Evolutionary conservation across 2,113 vertebrate genomes (phyloP).

Genomic region (Cricetomys ansorgei): DNA sequence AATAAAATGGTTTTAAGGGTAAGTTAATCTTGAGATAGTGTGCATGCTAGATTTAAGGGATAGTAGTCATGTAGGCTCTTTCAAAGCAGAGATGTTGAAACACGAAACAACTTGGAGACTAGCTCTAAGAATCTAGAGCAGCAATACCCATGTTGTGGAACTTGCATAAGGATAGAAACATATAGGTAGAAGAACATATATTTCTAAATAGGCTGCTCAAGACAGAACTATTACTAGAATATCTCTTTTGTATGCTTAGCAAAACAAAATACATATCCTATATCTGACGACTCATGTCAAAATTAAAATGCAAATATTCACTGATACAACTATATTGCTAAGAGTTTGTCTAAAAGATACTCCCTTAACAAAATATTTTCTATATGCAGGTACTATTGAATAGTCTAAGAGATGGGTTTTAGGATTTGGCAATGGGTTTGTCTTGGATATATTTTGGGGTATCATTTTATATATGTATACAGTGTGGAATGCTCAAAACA

Average conservation of each 20-base stretch:
- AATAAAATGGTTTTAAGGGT: neutral
- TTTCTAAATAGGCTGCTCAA: slow-evolving; percentile 28
- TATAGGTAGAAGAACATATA: neutral
- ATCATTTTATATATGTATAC: neutral
- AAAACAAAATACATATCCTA: slow-evolving; percentile 30
- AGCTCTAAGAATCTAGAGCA: neutral
- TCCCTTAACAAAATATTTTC: neutral
- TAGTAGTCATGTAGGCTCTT: neutral
- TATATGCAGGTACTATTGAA: neutral
- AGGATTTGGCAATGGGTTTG: neutral
- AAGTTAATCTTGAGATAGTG: neutral
- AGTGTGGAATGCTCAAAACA: neutral
- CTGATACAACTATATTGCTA: neutral
- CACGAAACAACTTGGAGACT: neutral
- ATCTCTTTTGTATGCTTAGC: neutral
- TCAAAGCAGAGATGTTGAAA: slow-evolving; percentile 12
- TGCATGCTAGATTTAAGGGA: neutral
- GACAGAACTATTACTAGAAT: neutral
- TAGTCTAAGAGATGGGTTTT: neutral
- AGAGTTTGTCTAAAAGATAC: neutral
- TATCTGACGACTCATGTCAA: neutral
- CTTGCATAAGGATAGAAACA: neutral
- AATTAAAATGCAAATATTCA: neutral
- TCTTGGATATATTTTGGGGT: neutral
- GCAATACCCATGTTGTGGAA: neutral